Base-by-base conservation (phyloP, 2,113 vertebrate genomes). In the Actenoides hombroni region DNA sequence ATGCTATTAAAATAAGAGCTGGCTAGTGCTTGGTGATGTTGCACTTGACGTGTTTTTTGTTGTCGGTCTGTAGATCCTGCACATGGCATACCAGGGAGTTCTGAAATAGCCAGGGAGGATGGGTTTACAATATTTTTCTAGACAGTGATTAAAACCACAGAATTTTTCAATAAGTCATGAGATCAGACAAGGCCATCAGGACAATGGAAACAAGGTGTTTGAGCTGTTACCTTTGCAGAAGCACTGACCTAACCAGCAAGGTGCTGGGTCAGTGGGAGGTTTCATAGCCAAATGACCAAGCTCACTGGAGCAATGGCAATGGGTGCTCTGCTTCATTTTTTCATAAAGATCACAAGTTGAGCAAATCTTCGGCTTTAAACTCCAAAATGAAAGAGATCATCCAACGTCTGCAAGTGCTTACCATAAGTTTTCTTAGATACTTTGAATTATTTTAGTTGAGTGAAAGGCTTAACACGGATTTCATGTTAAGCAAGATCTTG, bases 1-100 rank as follows among this genome's bases (percentile, higher is more conserved):
- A 93, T 84, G 90, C 86, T 94, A 53, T 97, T 96, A 95, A 95
- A 97, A 75, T 86, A 94, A 92, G 92, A 95, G 92, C 96, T 96
- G 92, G 77, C 77, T 84, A 93, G 61, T 91, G 79, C 86, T 92
- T 78, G 68, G 95, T 82, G 87, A 70, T 95, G 88, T 78, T 96
- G 90, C 83, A 78, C 94, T 96, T 96, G 65, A 95, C 86, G 40
- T 75, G 56, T 83, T 94, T 96, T 94, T 96, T 95, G 89, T 94
- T 92, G 82, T 60, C 79, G 57, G 57, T 51, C 64, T 78, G 70
- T 90, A 85, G 91, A 83, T 91, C 53, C 42, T 63, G 77, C 71
- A 6, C 91, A 46, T 75, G 74, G 60, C 48, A 44, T 61, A 56
- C 59, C 49, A 51, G 86, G 70, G n/a, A 94, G 83, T 96, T 96